These are phyloP conservation scores for Tympanoctomys barrerae DNA, from an alignment of 2,797 vertebrate genomes.

Conservation along the genomic window DNA sequence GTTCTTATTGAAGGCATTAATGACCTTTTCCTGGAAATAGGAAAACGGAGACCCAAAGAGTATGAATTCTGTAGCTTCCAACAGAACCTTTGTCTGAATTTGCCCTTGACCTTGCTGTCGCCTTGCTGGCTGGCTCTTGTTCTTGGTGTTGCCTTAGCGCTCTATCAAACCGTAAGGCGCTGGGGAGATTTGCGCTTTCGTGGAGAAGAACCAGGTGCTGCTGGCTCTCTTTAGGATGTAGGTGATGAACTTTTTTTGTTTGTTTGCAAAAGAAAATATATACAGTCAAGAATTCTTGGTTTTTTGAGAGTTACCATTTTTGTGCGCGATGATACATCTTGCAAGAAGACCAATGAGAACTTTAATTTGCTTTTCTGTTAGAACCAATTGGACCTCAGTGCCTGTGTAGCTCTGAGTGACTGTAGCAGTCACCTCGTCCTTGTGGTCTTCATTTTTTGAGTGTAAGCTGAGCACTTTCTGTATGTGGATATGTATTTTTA, in stretches of 20 bases:
- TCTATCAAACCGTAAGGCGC: not conserved
- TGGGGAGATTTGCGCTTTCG: not conserved
- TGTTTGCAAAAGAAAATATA: constrained; percentile 26
- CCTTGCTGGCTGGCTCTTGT: not conserved
- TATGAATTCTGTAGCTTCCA: not conserved
- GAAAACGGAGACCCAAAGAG: not conserved
- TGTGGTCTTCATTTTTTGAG: not conserved
- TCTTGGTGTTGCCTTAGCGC: not conserved
- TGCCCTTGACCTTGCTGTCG: not conserved
- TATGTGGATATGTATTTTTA: not conserved
- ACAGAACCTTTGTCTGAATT: not conserved
- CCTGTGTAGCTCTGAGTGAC: not conserved
- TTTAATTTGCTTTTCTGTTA: constrained; percentile 16
- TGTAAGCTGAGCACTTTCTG: not conserved
- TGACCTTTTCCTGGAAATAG: not conserved
- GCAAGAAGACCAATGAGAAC: not conserved
- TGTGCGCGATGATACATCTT: not conserved
- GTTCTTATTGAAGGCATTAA: not conserved
- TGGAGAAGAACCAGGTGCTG: not conserved
- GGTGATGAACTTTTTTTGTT: not conserved
- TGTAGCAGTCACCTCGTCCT: not conserved
- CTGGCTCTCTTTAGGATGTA: not conserved
- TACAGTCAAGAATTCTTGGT: not conserved
- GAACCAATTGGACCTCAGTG: not conserved
- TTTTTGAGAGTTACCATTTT: constrained; percentile 50